phyloP scores from a whole-genome alignment of 1,140 invertebrate genomes.

The Phocides pigmalion region DNA sequence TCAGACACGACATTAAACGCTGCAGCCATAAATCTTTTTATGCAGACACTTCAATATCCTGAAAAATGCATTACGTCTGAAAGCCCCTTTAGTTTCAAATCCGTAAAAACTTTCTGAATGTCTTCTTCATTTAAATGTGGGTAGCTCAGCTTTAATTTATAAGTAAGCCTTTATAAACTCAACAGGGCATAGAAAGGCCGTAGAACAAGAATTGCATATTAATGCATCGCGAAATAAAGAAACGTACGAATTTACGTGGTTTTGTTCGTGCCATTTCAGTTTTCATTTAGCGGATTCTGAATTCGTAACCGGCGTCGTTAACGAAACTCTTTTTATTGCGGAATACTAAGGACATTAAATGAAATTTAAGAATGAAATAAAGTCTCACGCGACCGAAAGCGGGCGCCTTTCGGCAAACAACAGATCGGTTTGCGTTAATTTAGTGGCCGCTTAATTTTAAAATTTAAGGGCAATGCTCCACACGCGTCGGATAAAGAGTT shows the following conservation, averaged over 20 bases:
- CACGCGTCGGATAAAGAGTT: not conserved
- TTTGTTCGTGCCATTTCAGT: conserved; percentile 6
- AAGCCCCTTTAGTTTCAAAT: conserved; percentile 2
- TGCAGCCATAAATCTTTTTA: not conserved
- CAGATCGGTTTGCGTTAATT: conserved; percentile 55
- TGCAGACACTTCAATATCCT: not conserved
- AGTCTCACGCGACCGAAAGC: conserved; percentile 36
- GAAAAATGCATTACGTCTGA: not conserved
- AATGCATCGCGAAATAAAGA: conserved; percentile 16
- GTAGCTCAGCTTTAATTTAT: conserved; percentile 16
- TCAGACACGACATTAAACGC: too few species aligned
- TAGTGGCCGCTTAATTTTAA: conserved; percentile 58
- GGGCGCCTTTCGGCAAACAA: conserved; percentile 42
- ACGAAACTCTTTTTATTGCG: conserved; percentile 29
- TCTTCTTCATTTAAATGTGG: conserved; percentile 23
- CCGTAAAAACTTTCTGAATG: not conserved
- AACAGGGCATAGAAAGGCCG: conserved; percentile 18
- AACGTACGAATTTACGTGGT: conserved; percentile 25
- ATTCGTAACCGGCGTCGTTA: conserved; percentile 18
- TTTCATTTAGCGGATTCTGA: conserved; percentile 19
- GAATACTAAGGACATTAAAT: conserved; percentile 46
- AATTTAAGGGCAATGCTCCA: conserved; percentile 35
- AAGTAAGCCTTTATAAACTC: conserved; percentile 24
- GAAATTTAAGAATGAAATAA: conserved; percentile 53
- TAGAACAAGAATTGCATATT: conserved; percentile 22